Evolutionary conservation across 2,888 invertebrate species (phyloP).

Genomic region (Trachelus stipa): DNA sequence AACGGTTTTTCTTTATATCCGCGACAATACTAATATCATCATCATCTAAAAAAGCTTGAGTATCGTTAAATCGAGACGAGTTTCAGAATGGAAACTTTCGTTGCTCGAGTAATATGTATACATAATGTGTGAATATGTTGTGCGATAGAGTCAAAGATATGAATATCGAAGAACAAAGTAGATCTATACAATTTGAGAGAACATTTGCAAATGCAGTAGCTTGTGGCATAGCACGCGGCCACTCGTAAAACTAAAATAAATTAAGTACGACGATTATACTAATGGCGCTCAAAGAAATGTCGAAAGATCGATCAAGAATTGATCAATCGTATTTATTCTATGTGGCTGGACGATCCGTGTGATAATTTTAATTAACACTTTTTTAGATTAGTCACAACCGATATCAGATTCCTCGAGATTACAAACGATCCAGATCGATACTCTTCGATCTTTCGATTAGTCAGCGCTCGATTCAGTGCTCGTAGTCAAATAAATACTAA

Average conservation of each 20-base stretch:
- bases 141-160: not conserved
- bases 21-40: not conserved
- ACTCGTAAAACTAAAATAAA: slow-evolving; percentile 45
- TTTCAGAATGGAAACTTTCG: no score
- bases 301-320: not conserved
- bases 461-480: not conserved
- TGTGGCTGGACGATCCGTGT: not conserved
- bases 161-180: not conserved
- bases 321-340: not conserved
- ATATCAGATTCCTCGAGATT: not conserved
- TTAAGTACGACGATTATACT: slow-evolving; percentile 58
- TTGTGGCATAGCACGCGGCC: not conserved
- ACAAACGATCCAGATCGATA: not conserved
- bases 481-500: slow-evolving; percentile 44
- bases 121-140: not conserved
- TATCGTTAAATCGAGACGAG: not conserved
- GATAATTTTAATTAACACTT: no score
- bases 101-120: not conserved
- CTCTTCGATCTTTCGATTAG: not conserved
- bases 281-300: slow-evolving; percentile 34
- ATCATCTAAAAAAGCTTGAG: not conserved
- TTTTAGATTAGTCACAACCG: not conserved
- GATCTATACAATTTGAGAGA: not conserved
- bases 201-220: not conserved
- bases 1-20: not conserved